Conservation (phyloP, 2,888 invertebrate genomes). For the Drepanosiphum platanoidis region DNA sequence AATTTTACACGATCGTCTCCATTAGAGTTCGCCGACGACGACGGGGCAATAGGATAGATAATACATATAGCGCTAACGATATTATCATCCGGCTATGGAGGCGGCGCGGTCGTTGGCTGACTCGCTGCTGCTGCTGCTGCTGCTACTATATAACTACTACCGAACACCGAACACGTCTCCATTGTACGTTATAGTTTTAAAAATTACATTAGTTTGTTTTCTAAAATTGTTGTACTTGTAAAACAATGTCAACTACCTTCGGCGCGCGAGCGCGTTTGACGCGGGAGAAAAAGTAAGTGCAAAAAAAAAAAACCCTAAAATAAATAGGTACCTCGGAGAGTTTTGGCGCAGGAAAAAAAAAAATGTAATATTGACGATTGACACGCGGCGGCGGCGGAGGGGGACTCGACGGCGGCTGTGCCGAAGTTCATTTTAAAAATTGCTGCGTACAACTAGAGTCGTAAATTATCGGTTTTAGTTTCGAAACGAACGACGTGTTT, state of each 20-base stretch:
- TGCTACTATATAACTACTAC: neutral
- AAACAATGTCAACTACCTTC: slow-evolving; percentile 46
- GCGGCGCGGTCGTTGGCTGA: too few species aligned
- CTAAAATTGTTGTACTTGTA: slow-evolving; percentile 15
- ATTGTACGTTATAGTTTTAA: neutral
- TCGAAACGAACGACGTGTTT: slow-evolving; percentile 47
- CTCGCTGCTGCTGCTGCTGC: too few species aligned
- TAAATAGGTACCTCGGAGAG: slow-evolving; percentile 7
- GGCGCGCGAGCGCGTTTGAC: neutral
- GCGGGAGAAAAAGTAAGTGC: neutral
- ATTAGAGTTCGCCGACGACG: too few species aligned
- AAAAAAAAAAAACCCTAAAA: neutral
- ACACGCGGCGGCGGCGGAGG: neutral
- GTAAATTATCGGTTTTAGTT: slow-evolving; percentile 60
- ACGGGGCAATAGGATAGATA: too few species aligned
- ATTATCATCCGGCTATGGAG: too few species aligned
- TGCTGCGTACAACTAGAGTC: slow-evolving; percentile 44
- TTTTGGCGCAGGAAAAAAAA: slow-evolving; percentile 31
- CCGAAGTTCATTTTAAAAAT: slow-evolving; percentile 55
- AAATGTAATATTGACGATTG: slow-evolving; percentile 55
- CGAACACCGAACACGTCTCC: neutral
- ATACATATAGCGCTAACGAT: too few species aligned
- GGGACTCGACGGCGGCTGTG: neutral
- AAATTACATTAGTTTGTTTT: slow-evolving; percentile 45
- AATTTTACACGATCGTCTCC: too few species aligned